Evolutionary conservation across 2,113 vertebrate genomes (phyloP), one percentile per base, ranked within the genome.

Genomic region (Burhinus bistriatus): DNA sequence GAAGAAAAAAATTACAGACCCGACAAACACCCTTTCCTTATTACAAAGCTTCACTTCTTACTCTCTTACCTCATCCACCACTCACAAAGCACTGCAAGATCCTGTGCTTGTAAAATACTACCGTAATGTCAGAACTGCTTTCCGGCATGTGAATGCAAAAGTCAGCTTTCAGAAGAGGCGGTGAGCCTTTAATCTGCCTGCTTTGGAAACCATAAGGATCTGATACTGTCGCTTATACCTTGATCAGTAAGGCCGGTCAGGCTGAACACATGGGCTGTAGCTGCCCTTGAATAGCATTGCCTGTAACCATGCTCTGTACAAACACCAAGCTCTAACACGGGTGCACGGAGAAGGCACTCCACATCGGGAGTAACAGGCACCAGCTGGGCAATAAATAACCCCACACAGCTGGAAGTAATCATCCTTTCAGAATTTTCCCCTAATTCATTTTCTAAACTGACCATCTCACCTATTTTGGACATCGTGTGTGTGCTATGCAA

Each of bases 1-100:
- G 90, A 95, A 96, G 93, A 93, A 96, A 98, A 97, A 98, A 97
- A 98, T 98, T 93, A 97, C 93, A 98, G 97, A 87, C 83, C 96
- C 85, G 64, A 96, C 70, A 83, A 97, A 95, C 95, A 96, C 93
- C 76, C 91, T 95, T 86, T 91, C 79, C 83, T 96, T 97, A 97
- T 96, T 92, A 94, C 91, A 96, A 97, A 93, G 93, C 93, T 91
- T 89, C 40, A 45, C 86, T 93, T 95, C 95, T 95, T 85, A 40
- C 82, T 96, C 85, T 93, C 89, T 95, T 96, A 95, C 91, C 94
- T 97, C 93, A 96, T 40, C 65, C 62, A 89, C 80, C 64, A 72
- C 93, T 96, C 69, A 29, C 70, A 78, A 79, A 96, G 94, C 62
- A 26, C 79, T 89, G 80, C 87, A 44, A 80, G 68, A 85, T 89